Base-by-base conservation (phyloP, 2,888 invertebrate species). In the Mimas tiliae region DNA sequence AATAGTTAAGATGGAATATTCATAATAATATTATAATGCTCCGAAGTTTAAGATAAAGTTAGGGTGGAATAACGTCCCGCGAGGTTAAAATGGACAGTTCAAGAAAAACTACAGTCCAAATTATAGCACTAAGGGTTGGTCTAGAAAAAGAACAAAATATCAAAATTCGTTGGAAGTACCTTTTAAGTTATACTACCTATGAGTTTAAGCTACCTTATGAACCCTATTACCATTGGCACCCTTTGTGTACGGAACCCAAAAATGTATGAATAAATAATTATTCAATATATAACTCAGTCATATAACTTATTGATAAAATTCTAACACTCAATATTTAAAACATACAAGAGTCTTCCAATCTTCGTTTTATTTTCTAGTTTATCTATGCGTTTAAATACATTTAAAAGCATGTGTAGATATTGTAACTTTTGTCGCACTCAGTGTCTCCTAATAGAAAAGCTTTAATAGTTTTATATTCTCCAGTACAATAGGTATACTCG, bases 391-490 rank as follows among this genome's bases (percentile, higher is more conserved):
- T 52, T 51, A 38, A 51, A 64, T 64, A 21, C 45, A 21, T 27
- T 64, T 51, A 48, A 63, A 21, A 64, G 34, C 63, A 21, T 8
- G 27, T 63, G n/a, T 63, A 50, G 38, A n/a, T n/a, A 8, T 2
- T 8, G 42, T 19, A 38, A 58, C 38, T 38, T 42, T 58, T 42
- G 38, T 38, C 19, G 38, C 42, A 38, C 19, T 58, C 38, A 55
- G 11, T 16, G 38, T 58, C 19, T 38, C 38, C 27, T 52, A 52
- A 27, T 52, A 52, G 52, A 52, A 52, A 52, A 52, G 52, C 52
- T 52, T 34, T 58, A 58, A 58, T 58, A 58, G 19, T 58, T 47
- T 63, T 63, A 63, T 48, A 14, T 63, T 47, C 12, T 38, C 14
- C n/a, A 16, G 6, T 38, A 58, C 11, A 42, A 58, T 42, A 45